Evolutionary conservation across 2,113 vertebrate species (phyloP).

Genomic region (Mormyrus lacerda): DNA sequence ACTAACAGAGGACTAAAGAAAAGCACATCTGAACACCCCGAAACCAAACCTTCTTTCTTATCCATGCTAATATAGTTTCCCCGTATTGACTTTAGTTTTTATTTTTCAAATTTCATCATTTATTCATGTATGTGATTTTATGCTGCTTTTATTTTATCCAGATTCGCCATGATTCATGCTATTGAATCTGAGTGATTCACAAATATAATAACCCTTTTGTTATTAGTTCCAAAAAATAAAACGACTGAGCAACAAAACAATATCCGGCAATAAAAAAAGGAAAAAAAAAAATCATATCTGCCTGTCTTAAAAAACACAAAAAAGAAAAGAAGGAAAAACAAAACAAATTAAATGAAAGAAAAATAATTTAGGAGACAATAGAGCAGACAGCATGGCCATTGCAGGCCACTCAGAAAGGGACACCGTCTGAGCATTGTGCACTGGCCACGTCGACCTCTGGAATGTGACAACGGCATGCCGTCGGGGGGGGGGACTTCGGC

Average conservation of each 20-base stretch:
- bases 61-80: background rate
- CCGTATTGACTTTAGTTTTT: background rate
- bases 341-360: constrained; percentile 13
- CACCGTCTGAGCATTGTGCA: background rate
- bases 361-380: background rate
- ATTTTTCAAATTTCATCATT: background rate
- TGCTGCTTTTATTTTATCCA: background rate
- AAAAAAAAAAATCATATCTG: background rate
- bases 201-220: constrained; percentile 4
- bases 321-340: background rate
- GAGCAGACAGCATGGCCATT: background rate
- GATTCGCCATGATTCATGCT: background rate
- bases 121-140: background rate
- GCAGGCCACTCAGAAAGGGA: background rate
- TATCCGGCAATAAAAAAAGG: background rate
- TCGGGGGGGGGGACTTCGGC: background rate
- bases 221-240: background rate
- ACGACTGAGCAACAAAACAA: background rate
- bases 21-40: background rate
- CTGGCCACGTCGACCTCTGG: no score
- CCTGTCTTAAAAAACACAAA: background rate
- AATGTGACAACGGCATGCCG: no score
- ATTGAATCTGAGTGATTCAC: background rate
- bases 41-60: background rate
- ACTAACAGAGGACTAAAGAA: background rate